Evolutionary conservation across 2,888 invertebrate genomes (phyloP), one percentile per base, ranked within the genome.

Genomic region (Patella pellucida): DNA sequence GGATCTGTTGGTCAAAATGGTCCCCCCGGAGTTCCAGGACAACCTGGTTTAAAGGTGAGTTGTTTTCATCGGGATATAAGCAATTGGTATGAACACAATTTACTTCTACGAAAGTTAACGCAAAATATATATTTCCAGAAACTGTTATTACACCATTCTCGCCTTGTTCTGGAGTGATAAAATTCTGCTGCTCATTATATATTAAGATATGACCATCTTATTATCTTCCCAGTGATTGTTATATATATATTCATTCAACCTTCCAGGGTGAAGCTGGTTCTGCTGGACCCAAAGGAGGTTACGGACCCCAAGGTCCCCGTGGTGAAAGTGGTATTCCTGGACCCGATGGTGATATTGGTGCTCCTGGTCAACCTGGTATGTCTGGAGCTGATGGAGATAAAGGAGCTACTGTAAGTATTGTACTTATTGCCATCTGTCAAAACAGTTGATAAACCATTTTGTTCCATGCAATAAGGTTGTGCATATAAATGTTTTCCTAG

Each of bases 1-100:
- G 95, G 95, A 83, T 92, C 92, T 56, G 92, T 94, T 92, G 95
- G 95, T 15, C 74, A 82, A 67, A 62, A 78, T 31, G 88, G 88
- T 50, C 81, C 87, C 15, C 87, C 87, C 2, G 88, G 88, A 50
- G 74, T 82, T 11, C 86, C 86, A 11, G 88, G 88, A 54, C 70
- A 71, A 27, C 75, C 76, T 27, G 83, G 83, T n/a, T 51, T 79
- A 27, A 88, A 88, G 84, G 86, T 85, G 78, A 73, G 69, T 52
- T 19, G 1, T 41, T 31, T 23, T 23, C 23, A 41, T 41, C 41
- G 9, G 41, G 7, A 41, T 7, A 41, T 41, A 41, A 41, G 7
- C 41, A 41, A 41, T 9, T 41, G 41, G 41, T 41, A 41, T 41
- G 9, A 41, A 41, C 7, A 41, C 9, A 41, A 41, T 41, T 41